These are phyloP conservation scores for Saguinus midas DNA, from an alignment of 2,113 vertebrate genomes.

Conservation along the genomic window DNA sequence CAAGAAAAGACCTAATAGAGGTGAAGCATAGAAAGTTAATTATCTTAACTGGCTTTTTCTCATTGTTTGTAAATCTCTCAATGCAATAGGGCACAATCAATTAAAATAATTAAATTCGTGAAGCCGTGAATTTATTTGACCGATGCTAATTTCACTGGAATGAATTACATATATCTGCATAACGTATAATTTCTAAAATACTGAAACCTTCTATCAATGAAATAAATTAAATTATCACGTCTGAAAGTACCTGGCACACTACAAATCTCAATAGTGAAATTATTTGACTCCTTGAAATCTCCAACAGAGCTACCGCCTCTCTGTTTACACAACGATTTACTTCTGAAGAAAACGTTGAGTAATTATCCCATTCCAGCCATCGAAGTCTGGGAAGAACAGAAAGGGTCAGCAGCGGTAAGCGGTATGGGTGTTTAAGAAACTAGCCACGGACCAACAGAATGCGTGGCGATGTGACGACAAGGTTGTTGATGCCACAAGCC, in stretches of 20 bases:
- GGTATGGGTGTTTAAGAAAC: conserved; percentile 28
- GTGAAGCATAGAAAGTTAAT: neutral
- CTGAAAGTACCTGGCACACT: neutral
- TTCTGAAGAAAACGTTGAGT: neutral
- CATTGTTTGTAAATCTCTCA: conserved; percentile 8
- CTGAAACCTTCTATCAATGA: neutral
- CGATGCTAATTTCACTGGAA: neutral
- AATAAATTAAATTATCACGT: neutral
- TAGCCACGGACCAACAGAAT: neutral
- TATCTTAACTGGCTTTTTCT: neutral
- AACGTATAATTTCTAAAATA: neutral
- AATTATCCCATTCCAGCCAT: neutral
- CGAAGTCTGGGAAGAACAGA: neutral
- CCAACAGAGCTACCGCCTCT: neutral
- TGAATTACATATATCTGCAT: neutral
- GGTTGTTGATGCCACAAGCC: conserved; percentile 25
- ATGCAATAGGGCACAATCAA: neutral
- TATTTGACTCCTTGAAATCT: neutral
- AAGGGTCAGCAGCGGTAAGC: neutral
- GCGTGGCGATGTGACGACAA: neutral
- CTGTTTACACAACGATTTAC: neutral
- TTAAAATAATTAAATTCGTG: neutral
- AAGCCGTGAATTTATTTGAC: neutral
- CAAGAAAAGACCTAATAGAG: neutral
- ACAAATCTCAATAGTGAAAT: neutral